Conservation (phyloP, 2,113 vertebrate species). For the Chrysochloris asiatica region DNA sequence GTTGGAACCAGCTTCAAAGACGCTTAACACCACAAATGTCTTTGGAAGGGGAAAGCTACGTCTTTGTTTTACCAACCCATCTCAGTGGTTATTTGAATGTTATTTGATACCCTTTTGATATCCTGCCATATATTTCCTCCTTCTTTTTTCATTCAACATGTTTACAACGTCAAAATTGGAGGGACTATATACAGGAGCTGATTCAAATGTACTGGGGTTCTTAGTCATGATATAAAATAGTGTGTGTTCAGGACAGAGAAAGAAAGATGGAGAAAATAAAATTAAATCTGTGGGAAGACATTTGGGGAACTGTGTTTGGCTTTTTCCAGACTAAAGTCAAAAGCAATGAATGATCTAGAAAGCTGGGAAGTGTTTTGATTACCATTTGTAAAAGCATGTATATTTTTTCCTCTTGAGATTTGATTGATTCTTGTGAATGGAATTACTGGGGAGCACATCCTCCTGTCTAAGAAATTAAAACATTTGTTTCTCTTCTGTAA, state of each 20-base stretch:
- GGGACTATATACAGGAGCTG: background rate
- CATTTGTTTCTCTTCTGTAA: conserved; percentile 7
- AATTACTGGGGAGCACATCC: background rate
- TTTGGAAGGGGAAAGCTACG: background rate
- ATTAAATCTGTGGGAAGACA: background rate
- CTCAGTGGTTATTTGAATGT: conserved; percentile 14
- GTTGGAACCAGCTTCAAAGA: too few species aligned
- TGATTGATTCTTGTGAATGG: conserved; percentile 29
- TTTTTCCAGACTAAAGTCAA: conserved; percentile 16
- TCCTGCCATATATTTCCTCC: background rate
- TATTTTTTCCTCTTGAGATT: background rate
- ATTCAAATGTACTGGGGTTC: background rate
- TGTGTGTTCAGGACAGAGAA: background rate
- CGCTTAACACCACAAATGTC: too few species aligned
- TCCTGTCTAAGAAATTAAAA: conserved; percentile 27
- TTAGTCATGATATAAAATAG: background rate
- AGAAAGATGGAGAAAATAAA: background rate
- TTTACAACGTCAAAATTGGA: background rate
- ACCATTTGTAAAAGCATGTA: conserved; percentile 14
- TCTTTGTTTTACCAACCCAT: background rate
- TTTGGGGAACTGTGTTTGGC: background rate
- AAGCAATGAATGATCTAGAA: conserved; percentile 28
- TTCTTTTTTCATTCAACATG: background rate
- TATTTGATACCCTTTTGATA: conserved; percentile 14
- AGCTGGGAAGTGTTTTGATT: conserved; percentile 21